Conservation (phyloP, 2,888 invertebrate genomes). For the Agapostemon virescens region DNA sequence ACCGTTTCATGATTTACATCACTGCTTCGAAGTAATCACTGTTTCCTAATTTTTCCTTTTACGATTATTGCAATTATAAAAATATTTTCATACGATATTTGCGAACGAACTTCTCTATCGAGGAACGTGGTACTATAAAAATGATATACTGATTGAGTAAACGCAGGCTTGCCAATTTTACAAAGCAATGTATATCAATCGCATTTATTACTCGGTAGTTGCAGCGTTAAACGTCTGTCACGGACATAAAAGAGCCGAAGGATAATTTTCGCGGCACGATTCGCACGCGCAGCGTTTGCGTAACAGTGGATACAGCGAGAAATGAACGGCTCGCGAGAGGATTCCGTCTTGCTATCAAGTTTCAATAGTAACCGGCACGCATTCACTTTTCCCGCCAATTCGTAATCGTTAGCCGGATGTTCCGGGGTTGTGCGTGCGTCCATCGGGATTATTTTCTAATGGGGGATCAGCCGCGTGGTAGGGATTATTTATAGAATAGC, state of each 20-base stretch:
- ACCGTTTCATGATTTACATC: too few relatives aligned
- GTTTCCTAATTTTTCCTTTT: too few relatives aligned
- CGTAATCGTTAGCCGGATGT: slow-evolving; percentile 48
- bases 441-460: slow-evolving; percentile 56
- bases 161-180: too few relatives aligned
- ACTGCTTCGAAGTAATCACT: too few relatives aligned
- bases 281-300: neutral
- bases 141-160: too few relatives aligned
- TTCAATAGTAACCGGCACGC: slow-evolving; percentile 39
- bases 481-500: slow-evolving; percentile 52
- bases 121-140: too few relatives aligned
- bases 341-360: slow-evolving; percentile 29
- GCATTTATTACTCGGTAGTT: too few relatives aligned
- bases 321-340: neutral
- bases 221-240: neutral
- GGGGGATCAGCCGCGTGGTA: slow-evolving; percentile 43
- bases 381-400: slow-evolving; percentile 47
- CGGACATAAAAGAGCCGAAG: neutral
- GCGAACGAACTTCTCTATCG: too few relatives aligned
- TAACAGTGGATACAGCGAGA: neutral
- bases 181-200: too few relatives aligned
- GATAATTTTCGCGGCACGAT: neutral
- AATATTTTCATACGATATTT: too few relatives aligned
- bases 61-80: too few relatives aligned
- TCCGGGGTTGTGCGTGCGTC: slow-evolving; percentile 21